Base-by-base conservation (phyloP, 2,797 vertebrate species). In the Melanotaenia parkinsoni region DNA sequence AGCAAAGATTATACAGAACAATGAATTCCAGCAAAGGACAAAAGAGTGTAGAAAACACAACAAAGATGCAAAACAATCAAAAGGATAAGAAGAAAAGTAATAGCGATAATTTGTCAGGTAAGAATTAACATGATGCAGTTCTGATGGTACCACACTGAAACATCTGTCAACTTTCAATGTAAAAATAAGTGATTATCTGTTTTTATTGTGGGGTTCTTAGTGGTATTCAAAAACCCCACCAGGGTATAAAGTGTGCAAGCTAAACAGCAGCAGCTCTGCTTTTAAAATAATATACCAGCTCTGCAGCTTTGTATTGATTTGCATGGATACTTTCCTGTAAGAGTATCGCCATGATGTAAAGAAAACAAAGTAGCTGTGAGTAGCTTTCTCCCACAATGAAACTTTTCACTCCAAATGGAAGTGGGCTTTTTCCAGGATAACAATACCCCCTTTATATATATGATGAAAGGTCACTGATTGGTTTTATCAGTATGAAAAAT, bases 11-110 rank as follows among this genome's bases (percentile, higher is more conserved):
- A 69, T 20, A 5, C 57, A 75, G 68, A 80, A 86, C 77, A 88
- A 83, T 76, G 61, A 72, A 72, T 88, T 88, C 79, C 74, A 76
- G 62, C 9, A 74, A 70, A 80, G 79, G 71, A 85, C 73, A 86
- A 77, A 74, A 35, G 47, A 81, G 37, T 57, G 2, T 11, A 76
- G 64, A 75, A 73, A 72, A 71, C 62, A 76, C 47, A 68, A 72
- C 40, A 82, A 74, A 80, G 56, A 85, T 51, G 43, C 64, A 66
- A 81, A 81, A 82, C 65, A 82, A 78, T 33, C 54, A 80, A 63
- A 78, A 73, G 54, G 69, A 74, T 67, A 47, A 58, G 47, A 75
- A 76, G 51, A 76, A 67, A 76, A 63, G 16, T 68, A 81, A 82
- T 78, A 74, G 72, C 76, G 32, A 76, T 64, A 50, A 30, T 74